Base-by-base conservation (phyloP, 2,888 invertebrate genomes). In the Lottia gigantea region DNA sequence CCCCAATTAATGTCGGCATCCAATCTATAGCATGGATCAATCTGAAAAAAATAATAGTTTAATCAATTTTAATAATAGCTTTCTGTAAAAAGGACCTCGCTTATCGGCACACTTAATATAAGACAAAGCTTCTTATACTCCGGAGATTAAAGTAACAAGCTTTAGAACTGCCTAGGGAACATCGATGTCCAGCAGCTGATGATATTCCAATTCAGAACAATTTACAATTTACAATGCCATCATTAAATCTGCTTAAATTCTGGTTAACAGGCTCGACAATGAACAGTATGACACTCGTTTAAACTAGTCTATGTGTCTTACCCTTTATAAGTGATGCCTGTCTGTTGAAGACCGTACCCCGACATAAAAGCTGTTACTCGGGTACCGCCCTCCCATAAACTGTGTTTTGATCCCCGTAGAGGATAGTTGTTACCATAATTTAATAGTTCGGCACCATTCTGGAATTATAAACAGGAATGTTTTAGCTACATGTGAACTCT, bases 321-420 rank as follows among this genome's bases (percentile, higher is more conserved):
- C 55, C 55, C 77, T 40, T 77, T 77, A 70, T 77, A 80, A 16
- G 68, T 66, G 71, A 76, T 80, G 19, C 71, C 71, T 16, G 68
- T 78, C 62, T 71, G 77, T 19, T 75, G 68, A 7, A 83, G 74
- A 16, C 64, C 62, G 12, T 25, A 45, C 23, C 87, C 83, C 71
- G 88, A 87, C 55, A 89, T 76, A 73, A 89, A 88, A 15, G 86
- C 85, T 16, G 82, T 82, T 0, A 86, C 88, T 72, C 87, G 78
- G 0, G 87, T 88, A 7, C 89, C 89, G 8, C 97, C 97, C 90
- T 97, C 97, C 93, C 95, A 97, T 0, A 95, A 88, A 0, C 96
- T 95, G 63, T 83, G 82, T 88, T 97, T 97, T 62, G 85, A 85
- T 12, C 89, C 89, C 19, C 88, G 77, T 6, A 88, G 76, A 2